Evolutionary conservation across 2,113 vertebrate genomes (phyloP).

Genomic region (Laticauda colubrina): DNA sequence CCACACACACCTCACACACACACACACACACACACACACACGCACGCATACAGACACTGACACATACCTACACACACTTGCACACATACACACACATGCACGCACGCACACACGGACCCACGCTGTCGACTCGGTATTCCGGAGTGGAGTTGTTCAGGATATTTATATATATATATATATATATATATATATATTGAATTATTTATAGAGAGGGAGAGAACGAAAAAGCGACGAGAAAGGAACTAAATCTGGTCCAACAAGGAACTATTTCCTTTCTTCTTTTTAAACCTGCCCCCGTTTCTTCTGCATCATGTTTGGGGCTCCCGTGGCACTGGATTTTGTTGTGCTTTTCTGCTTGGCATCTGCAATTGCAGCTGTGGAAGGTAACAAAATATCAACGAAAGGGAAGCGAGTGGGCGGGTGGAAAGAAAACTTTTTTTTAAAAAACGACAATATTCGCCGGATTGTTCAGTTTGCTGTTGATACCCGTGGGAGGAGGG

Average conservation of each 20-base stretch:
- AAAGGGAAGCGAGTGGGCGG: background rate
- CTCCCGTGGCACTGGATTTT: conserved; percentile 71
- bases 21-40: conserved; percentile 64
- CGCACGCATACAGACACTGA: conserved; percentile 64
- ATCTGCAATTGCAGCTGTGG: conserved; percentile 73
- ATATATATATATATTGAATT: background rate
- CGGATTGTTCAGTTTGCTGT: background rate
- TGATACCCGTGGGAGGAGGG: background rate
- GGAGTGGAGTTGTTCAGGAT: conserved; percentile 34
- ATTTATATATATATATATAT: background rate
- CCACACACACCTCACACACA: conserved; percentile 12
- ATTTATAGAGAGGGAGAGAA: too few species aligned
- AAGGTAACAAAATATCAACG: conserved; percentile 63
- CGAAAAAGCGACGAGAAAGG: conserved; percentile 17
- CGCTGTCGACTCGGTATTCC: conserved; percentile 43
- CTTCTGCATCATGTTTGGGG: conserved; percentile 31
- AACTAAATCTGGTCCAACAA: conserved; percentile 15
- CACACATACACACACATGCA: conserved; percentile 68
- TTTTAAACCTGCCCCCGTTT: background rate
- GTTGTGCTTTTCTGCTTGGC: conserved; percentile 74
- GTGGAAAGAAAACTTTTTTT: conserved; percentile 4
- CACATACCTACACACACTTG: conserved; percentile 64
- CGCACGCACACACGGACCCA: conserved; percentile 65
- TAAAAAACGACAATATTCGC: background rate
- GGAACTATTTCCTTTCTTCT: conserved; percentile 30